phyloP scores from a whole-genome alignment of 2,113 vertebrate species.

The Gallinago media region DNA sequence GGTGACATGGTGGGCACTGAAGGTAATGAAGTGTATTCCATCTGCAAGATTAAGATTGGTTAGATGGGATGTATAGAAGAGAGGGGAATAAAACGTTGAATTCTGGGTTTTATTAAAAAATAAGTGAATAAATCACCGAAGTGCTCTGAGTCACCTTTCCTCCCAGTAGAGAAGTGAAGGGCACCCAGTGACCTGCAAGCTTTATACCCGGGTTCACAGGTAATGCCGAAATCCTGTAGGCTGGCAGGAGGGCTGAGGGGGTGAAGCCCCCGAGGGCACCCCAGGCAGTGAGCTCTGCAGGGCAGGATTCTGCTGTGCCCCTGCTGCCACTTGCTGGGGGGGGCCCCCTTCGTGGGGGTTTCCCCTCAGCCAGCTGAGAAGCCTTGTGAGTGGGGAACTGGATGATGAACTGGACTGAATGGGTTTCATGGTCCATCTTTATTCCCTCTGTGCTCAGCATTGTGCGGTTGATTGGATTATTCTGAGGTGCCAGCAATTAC shows the following conservation, averaged over 20 bases:
- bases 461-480: not conserved
- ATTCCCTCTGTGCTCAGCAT: not conserved
- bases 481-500: not conserved
- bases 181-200: not conserved
- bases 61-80: not conserved
- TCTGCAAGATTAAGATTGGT: not conserved
- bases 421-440: not conserved
- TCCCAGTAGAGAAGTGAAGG: not conserved
- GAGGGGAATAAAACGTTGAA: not conserved
- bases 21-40: not conserved
- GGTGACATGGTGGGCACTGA: not conserved
- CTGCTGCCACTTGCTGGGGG: not conserved
- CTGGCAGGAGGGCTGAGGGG: not conserved
- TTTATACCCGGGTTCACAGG: not conserved
- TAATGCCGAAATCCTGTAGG: not conserved
- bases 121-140: not conserved
- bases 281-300: not conserved
- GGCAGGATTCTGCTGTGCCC: not conserved
- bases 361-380: rapidly evolving
- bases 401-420: not conserved
- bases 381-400: not conserved
- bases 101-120: not conserved
- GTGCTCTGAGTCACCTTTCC: not conserved
- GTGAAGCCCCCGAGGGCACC: not conserved
- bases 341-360: not conserved